Conservation (phyloP, 2,888 invertebrate species). For the Ischnus inquisitorius region DNA sequence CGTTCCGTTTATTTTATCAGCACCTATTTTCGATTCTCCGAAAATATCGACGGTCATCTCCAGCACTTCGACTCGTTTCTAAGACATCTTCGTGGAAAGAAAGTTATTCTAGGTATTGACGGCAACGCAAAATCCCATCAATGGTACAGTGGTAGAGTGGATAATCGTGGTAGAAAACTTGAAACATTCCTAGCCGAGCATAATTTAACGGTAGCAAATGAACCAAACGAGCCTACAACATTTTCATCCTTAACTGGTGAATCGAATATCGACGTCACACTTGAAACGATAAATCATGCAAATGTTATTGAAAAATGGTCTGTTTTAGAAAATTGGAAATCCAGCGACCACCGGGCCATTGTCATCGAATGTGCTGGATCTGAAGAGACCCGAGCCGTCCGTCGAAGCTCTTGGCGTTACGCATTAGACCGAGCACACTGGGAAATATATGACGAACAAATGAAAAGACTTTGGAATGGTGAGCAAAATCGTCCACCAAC, state of each 20-base stretch:
- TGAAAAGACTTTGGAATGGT: not conserved
- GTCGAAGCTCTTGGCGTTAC: not conserved
- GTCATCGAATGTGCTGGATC: not conserved
- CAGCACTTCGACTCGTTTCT: not conserved
- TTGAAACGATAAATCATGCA: not conserved
- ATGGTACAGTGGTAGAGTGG: not conserved
- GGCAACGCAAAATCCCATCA: not conserved
- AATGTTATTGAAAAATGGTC: not conserved
- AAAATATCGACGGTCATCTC: not conserved
- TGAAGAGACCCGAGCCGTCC: too few species aligned
- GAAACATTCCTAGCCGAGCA: not conserved
- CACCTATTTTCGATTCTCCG: constrained; percentile 8
- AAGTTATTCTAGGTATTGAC: not conserved
- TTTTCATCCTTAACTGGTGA: not conserved
- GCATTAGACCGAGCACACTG: not conserved
- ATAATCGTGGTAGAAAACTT: not conserved
- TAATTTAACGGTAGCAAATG: not conserved
- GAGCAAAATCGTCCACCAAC: not conserved
- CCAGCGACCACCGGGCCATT: constrained; percentile 1
- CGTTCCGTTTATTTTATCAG: constrained; percentile 9
- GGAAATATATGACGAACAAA: not conserved
- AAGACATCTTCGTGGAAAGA: not conserved
- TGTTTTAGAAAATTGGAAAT: not conserved
- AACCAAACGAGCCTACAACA: not conserved
- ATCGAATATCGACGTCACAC: constrained; percentile 1